phyloP scores from a whole-genome alignment of 1,140 invertebrate species.

The Pseudomyrmex sp. region DNA sequence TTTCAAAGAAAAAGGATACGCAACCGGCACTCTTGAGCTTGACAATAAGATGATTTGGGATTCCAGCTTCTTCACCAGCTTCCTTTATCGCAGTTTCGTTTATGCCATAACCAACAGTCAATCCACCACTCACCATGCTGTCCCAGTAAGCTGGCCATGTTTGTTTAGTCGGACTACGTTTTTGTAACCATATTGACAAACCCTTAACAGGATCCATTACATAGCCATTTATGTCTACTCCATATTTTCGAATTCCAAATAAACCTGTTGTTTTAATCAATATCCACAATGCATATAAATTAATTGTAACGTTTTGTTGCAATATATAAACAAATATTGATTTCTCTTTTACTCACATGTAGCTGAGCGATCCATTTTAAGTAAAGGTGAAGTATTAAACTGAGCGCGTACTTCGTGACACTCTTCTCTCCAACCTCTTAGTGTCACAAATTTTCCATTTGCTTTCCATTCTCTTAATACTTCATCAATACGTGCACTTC shows the following conservation, averaged over 20 bases:
- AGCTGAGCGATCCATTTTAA: conserved; percentile 96
- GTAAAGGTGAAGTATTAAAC: conserved; percentile 89
- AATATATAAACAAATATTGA: not conserved
- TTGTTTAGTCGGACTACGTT: conserved; percentile 95
- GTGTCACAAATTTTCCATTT: conserved; percentile 87
- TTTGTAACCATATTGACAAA: conserved; percentile 96
- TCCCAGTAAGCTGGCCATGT: conserved; percentile 98
- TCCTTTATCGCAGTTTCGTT: conserved; percentile 96
- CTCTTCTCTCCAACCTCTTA: conserved; percentile 97
- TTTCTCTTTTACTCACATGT: conserved; percentile 88
- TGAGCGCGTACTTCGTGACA: conserved; percentile 93
- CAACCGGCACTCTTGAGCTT: conserved; percentile 92
- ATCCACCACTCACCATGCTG: conserved; percentile 97
- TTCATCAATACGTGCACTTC: conserved; percentile 91
- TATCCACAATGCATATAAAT: not conserved
- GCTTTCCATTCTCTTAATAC: conserved; percentile 90
- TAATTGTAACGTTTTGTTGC: not conserved
- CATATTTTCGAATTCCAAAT: conserved; percentile 97
- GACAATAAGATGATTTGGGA: conserved; percentile 90
- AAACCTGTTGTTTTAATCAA: conserved; percentile 86
- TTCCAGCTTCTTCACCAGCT: conserved; percentile 96
- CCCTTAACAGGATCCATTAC: conserved; percentile 93
- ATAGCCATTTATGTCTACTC: conserved; percentile 97
- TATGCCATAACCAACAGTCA: conserved; percentile 94
- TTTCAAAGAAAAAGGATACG: conserved; percentile 96